phyloP scores from a whole-genome alignment of 1,140 invertebrate genomes.

The Rhynchophorus ferrugineus region DNA sequence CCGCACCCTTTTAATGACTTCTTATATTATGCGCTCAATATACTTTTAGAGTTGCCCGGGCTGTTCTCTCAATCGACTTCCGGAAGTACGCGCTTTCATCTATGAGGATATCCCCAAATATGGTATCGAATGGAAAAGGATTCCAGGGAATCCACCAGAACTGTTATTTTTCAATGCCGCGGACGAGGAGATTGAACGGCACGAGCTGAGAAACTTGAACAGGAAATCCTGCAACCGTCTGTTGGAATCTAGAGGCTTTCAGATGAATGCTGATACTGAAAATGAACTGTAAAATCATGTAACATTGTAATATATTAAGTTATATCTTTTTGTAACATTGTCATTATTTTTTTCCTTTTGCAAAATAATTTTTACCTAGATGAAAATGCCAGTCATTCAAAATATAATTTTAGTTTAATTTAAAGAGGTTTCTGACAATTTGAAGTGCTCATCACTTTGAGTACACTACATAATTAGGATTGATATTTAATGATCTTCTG shows the following conservation, averaged over 20 bases:
- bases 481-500: no score
- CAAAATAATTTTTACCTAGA: no score
- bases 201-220: conserved; percentile 50
- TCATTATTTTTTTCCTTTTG: no score
- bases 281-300: conserved; percentile 3
- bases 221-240: conserved; percentile 63
- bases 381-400: no score
- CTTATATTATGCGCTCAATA: no score
- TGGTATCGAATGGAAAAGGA: conserved; percentile 58
- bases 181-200: conserved; percentile 56
- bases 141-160: conserved; percentile 59
- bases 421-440: no score
- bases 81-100: conserved; percentile 67
- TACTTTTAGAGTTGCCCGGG: conserved; percentile 64
- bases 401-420: no score
- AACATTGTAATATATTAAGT: no score
- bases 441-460: no score
- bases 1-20: no score
- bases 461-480: no score
- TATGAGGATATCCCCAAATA: conserved; percentile 66
- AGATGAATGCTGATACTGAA: conserved; percentile 6
- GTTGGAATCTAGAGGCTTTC: conserved; percentile 54
- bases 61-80: conserved; percentile 63
- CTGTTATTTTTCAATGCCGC: conserved; percentile 53
- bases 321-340: no score